Evolutionary conservation across 2,888 invertebrate species (phyloP).

Genomic region (Linnaemya vulpina): DNA sequence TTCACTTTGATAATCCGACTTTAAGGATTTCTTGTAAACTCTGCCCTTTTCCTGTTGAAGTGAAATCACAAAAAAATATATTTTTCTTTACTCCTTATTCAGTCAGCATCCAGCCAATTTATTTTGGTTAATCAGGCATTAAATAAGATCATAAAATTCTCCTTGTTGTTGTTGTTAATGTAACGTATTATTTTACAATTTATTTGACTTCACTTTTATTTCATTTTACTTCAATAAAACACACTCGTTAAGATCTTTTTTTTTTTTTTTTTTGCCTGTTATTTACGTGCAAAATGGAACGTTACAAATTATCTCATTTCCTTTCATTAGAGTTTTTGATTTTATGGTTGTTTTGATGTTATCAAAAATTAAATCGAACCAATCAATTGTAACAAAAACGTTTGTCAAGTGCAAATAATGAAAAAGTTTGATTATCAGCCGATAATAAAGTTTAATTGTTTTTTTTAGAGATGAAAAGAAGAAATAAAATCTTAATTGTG

Average conservation of each 20-base stretch:
- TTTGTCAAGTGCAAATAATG: not conserved
- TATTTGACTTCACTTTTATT: slow-evolving; percentile 30
- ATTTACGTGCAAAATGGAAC: not conserved
- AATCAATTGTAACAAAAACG: not conserved
- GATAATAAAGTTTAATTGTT: not conserved
- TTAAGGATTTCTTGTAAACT: not conserved
- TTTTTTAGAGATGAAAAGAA: not conserved
- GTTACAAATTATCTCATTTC: slow-evolving; percentile 16
- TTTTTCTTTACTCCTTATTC: not conserved
- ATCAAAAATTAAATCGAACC: not conserved
- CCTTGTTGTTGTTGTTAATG: slow-evolving; percentile 4
- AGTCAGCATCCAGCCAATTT: slow-evolving; percentile 56
- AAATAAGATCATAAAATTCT: slow-evolving; percentile 49
- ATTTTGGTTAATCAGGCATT: slow-evolving; percentile 66
- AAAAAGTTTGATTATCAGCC: not conserved
- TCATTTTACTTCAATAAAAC: not conserved
- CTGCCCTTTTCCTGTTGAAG: not conserved
- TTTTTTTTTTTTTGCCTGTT: not conserved
- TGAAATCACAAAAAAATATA: not conserved
- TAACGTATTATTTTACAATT: not conserved
- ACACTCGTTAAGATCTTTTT: not conserved
- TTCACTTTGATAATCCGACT: not conserved
- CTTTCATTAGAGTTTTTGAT: slow-evolving; percentile 19
- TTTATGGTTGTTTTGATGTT: slow-evolving; percentile 14
- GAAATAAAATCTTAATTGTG: not conserved